Evolutionary conservation across 1,140 invertebrate species (phyloP).

Genomic region (Euglossa dilemma): DNA sequence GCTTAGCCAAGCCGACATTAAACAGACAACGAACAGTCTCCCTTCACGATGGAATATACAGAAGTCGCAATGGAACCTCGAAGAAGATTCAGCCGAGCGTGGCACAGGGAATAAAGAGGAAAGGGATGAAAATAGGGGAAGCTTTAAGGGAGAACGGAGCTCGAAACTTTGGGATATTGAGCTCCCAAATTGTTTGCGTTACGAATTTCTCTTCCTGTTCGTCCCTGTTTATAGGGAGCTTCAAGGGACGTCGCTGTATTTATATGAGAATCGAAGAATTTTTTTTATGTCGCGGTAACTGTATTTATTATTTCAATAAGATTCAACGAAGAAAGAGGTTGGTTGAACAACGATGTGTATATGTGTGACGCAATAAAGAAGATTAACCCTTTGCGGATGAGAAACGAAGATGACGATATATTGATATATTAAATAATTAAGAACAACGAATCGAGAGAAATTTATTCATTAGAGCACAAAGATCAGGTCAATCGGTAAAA

Average conservation of each 20-base stretch:
- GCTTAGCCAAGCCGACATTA: constrained; percentile 51
- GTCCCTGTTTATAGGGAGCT: neutral
- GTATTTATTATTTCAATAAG: no score
- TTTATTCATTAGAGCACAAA: no score
- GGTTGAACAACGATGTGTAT: no score
- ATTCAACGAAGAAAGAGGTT: no score
- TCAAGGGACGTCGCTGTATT: neutral
- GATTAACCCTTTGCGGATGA: no score
- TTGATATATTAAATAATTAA: no score
- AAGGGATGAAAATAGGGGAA: neutral
- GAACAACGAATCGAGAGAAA: no score
- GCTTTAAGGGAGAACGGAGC: neutral
- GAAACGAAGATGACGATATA: no score
- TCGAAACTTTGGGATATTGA: neutral
- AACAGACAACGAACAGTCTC: constrained; percentile 35
- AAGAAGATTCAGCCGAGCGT: neutral
- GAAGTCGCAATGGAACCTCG: constrained; percentile 41
- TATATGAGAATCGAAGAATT: neutral
- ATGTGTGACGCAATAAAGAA: no score
- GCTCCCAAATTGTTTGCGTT: neutral
- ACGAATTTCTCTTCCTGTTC: neutral
- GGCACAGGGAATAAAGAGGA: neutral
- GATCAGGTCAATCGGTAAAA: no score
- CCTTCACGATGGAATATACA: constrained; percentile 9
- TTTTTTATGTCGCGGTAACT: rapidly evolving